phyloP scores from a whole-genome alignment of 2,113 vertebrate genomes.

The Thomomys bottae region DNA sequence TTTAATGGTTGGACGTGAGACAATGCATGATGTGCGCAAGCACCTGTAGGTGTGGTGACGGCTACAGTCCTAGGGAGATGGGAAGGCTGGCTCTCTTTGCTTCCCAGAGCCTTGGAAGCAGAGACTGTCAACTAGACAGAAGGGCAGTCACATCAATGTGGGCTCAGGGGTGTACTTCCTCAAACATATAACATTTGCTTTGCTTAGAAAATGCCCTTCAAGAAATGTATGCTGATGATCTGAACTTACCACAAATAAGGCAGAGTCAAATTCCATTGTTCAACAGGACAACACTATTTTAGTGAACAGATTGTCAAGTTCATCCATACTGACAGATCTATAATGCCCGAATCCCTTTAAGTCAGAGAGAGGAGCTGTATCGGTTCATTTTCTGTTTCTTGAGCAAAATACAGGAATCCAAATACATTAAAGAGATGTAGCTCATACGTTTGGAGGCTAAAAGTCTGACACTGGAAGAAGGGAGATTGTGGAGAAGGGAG shows the following conservation, averaged over 20 bases:
- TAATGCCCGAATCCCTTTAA: background rate
- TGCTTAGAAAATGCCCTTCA: background rate
- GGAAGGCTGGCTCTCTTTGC: background rate
- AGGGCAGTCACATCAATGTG: background rate
- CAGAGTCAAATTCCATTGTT: background rate
- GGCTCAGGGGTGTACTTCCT: background rate
- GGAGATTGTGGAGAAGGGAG: background rate
- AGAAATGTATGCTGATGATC: background rate
- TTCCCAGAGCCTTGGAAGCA: background rate
- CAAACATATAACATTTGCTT: background rate
- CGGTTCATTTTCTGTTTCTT: background rate
- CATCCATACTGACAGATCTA: background rate
- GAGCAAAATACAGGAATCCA: background rate
- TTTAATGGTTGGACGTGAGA: background rate
- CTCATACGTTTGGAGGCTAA: background rate
- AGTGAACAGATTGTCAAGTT: background rate
- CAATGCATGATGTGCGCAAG: rapidly evolving
- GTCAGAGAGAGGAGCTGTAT: background rate
- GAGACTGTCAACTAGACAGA: background rate
- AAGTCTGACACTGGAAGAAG: background rate
- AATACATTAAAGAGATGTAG: background rate
- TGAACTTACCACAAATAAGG: background rate
- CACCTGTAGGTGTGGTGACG: background rate
- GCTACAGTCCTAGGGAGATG: rapidly evolving
- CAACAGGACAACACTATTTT: background rate